Percentiles rank a stretch among this genome's conserved stretches.
Conservation (phyloP, 2,888 invertebrate genomes). For the Eulithis testata region DNA sequence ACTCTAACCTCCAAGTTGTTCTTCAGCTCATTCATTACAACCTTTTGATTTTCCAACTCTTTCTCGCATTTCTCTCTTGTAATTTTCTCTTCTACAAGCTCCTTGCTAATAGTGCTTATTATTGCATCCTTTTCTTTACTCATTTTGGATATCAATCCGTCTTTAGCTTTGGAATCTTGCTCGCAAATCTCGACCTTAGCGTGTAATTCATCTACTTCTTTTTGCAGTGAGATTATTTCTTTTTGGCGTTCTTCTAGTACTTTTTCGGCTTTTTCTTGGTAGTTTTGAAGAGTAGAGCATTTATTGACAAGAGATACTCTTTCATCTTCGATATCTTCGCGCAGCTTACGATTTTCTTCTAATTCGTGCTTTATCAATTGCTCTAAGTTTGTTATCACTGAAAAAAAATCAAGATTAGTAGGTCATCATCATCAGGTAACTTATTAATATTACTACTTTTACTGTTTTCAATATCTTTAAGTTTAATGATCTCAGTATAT, state of each 20-base stretch:
- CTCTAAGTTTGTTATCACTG: constrained; percentile 60
- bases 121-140: constrained; percentile 54
- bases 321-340: constrained; percentile 50
- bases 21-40: constrained; percentile 41
- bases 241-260: constrained; percentile 56
- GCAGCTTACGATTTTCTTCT: constrained; percentile 49
- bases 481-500: not conserved
- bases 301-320: constrained; percentile 55
- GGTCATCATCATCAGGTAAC: too few relatives aligned
- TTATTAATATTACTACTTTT: too few relatives aligned
- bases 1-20: constrained; percentile 48
- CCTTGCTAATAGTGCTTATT: constrained; percentile 54
- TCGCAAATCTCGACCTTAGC: constrained; percentile 45
- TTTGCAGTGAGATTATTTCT: constrained; percentile 50
- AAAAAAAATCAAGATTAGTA: constrained; percentile 38
- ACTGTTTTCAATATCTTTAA: too few relatives aligned
- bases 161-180: constrained; percentile 49
- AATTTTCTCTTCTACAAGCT: constrained; percentile 55
- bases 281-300: constrained; percentile 60
- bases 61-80: constrained; percentile 48
- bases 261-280: constrained; percentile 59
- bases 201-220: constrained; percentile 48
- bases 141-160: constrained; percentile 42
- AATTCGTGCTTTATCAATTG: constrained; percentile 52
- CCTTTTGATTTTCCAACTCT: constrained; percentile 34